Percentiles rank a stretch among this genome's conserved stretches.
Conservation (phyloP, 2,113 vertebrate species). For the Jacana jacana region DNA sequence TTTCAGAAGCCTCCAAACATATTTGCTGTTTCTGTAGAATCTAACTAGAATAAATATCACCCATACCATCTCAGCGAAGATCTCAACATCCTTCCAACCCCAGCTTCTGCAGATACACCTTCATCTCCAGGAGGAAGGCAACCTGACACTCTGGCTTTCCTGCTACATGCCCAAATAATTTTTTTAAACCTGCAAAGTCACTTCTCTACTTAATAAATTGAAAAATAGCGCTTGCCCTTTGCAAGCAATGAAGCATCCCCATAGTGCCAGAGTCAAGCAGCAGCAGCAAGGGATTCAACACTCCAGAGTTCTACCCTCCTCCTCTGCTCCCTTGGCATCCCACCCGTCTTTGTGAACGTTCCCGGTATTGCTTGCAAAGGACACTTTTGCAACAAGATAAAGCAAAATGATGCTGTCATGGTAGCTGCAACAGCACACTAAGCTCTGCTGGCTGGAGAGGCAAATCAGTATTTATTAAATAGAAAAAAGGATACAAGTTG, state of each 20-base stretch:
- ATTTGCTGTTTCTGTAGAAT: neutral
- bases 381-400: neutral
- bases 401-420: slow-evolving; percentile 11
- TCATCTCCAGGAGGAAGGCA: neutral
- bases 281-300: neutral
- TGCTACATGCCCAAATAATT: neutral
- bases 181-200: neutral
- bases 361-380: neutral
- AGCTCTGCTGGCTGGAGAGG: slow-evolving; percentile 2
- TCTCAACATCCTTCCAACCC: neutral
- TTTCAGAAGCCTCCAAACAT: neutral
- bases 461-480: slow-evolving; percentile 24
- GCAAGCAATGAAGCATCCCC: neutral
- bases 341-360: neutral
- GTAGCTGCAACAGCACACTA: neutral
- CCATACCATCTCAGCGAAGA: neutral
- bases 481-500: neutral
- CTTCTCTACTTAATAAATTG: neutral
- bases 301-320: neutral
- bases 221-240: neutral
- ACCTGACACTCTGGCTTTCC: neutral
- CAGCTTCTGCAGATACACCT: neutral
- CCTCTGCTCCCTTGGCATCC: neutral
- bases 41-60: neutral
- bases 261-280: neutral